Percentiles rank a stretch among this genome's conserved stretches.
These are phyloP conservation scores for Uropetala carovei DNA, from an alignment of 2,888 invertebrate species.

Conservation along the genomic window DNA sequence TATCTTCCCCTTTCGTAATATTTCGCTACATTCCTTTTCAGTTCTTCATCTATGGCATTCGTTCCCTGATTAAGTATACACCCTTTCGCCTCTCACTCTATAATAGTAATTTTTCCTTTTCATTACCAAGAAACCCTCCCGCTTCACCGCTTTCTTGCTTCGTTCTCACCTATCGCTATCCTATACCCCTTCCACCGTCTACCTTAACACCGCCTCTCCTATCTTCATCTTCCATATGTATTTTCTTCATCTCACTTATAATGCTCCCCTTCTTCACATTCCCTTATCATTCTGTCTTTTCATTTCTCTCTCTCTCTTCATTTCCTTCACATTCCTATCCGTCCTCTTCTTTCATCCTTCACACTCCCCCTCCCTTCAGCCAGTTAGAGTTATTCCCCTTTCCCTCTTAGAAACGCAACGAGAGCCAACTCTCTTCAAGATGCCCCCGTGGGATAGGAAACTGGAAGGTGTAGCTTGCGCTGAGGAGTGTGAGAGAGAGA, in stretches of 20 bases:
- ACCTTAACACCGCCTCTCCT: neutral
- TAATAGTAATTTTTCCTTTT: neutral
- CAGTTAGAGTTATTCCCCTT: conserved; percentile 18
- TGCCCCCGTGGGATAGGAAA: neutral
- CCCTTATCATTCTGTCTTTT: neutral
- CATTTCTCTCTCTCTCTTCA: neutral
- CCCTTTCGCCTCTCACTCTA: conserved; percentile 14
- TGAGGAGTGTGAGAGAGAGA: neutral
- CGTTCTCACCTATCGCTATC: neutral
- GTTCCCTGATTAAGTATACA: no score
- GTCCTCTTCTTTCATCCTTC: neutral
- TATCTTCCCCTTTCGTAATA: neutral
- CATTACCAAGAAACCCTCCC: neutral
- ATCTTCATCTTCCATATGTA: neutral
- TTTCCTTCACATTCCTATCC: neutral
- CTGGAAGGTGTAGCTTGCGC: conserved; percentile 10
- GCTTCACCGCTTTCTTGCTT: neutral
- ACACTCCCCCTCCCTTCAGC: neutral
- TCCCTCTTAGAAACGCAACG: neutral
- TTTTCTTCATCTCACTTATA: neutral
- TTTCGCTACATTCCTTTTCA: neutral
- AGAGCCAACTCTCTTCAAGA: conserved; percentile 8
- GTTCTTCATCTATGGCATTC: neutral
- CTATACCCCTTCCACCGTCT: neutral
- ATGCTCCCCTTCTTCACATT: neutral